Percentiles rank a stretch among this genome's conserved stretches.
Evolutionary conservation across 2,888 invertebrate genomes (phyloP).

Genomic region (Ochlodes sylvanus): DNA sequence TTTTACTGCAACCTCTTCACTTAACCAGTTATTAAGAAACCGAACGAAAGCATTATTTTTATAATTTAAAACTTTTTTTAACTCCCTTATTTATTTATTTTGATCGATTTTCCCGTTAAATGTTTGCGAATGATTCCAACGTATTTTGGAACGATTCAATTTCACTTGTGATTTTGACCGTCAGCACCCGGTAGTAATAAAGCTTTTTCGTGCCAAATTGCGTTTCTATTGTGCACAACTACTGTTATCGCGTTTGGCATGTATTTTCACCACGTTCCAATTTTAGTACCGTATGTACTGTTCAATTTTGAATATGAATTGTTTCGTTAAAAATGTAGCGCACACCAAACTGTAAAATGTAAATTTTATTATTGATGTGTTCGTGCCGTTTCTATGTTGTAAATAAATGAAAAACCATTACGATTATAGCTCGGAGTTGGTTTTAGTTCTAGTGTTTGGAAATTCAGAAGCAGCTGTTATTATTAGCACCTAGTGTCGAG

Average conservation of each 20-base stretch:
- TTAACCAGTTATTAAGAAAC: no score
- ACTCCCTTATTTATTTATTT: not conserved
- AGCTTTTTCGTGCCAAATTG: constrained; percentile 38
- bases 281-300: constrained; percentile 21
- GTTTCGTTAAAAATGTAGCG: constrained; percentile 1
- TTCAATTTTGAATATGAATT: constrained; percentile 29
- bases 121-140: constrained; percentile 6
- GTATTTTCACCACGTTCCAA: constrained; percentile 35
- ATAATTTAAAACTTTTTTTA: not conserved
- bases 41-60: no score
- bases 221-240: constrained; percentile 32
- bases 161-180: constrained; percentile 29
- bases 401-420: not conserved
- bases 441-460: no score
- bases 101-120: not conserved
- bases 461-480: no score
- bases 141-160: constrained; percentile 24
- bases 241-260: constrained; percentile 35
- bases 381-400: not conserved
- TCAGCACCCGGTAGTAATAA: constrained; percentile 28
- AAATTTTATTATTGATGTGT: not conserved
- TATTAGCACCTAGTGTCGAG: no score
- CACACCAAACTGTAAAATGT: not conserved
- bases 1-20: not conserved
- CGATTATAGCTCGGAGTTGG: no score